These are phyloP conservation scores for Drosophila mettleri DNA, from an alignment of 2,888 invertebrate species.

Conservation along the genomic window DNA sequence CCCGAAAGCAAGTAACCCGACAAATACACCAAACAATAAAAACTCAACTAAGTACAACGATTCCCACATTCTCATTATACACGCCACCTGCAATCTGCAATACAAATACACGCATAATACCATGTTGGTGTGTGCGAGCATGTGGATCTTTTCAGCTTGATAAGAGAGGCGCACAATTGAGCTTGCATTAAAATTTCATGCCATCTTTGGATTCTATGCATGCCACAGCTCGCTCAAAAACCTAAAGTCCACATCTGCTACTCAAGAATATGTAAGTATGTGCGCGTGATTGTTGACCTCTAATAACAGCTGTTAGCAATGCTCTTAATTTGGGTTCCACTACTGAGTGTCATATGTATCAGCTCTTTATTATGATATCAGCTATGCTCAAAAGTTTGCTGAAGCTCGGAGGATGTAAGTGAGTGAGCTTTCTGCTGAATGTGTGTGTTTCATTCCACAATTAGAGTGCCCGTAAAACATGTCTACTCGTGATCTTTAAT, in stretches of 20 bases:
- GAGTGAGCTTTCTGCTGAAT: neutral
- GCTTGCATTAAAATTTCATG: neutral
- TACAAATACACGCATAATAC: neutral
- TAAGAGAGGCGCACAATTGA: neutral
- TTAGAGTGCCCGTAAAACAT: neutral
- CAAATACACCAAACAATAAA: neutral
- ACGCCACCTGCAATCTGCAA: neutral
- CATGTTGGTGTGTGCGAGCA: neutral
- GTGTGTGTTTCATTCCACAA: neutral
- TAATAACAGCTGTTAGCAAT: neutral
- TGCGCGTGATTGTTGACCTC: neutral
- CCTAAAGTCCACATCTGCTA: neutral
- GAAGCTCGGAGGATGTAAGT: too few relatives aligned
- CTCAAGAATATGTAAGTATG: neutral
- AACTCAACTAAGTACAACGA: neutral
- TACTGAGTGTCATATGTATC: neutral
- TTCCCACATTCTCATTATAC: neutral
- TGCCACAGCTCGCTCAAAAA: neutral
- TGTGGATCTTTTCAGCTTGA: constrained; percentile 2
- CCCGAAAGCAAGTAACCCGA: neutral
- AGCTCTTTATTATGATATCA: neutral
- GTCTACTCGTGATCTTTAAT: too few relatives aligned
- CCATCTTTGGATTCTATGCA: neutral
- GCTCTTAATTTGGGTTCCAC: neutral
- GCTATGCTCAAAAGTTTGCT: neutral